phyloP scores from a whole-genome alignment of 2,888 invertebrate species.

The Sarcophaga rosellei region DNA sequence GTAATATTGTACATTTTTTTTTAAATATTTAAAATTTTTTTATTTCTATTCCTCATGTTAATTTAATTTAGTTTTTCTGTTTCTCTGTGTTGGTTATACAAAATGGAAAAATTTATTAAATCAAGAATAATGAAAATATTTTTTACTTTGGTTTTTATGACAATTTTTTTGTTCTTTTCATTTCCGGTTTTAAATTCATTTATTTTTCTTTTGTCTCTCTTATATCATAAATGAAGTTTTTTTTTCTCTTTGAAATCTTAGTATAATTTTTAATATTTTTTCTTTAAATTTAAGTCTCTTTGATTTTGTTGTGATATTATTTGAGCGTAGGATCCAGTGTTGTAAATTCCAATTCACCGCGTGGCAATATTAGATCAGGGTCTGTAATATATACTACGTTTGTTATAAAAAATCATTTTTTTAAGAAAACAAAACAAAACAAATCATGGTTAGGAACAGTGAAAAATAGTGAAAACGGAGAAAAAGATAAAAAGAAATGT shows the following conservation, averaged over 20 bases:
- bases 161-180: background rate
- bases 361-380: conserved; percentile 81
- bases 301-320: conserved; percentile 64
- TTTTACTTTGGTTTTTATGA: conserved; percentile 11
- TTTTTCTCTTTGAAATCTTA: conserved; percentile 6
- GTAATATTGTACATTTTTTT: conserved; percentile 33
- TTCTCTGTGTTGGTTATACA: background rate
- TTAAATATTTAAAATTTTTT: background rate
- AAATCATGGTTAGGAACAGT: background rate
- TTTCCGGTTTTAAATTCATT: background rate
- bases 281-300: conserved; percentile 34
- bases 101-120: conserved; percentile 15
- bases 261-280: background rate
- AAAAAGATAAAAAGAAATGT: background rate
- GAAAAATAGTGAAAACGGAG: background rate
- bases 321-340: conserved; percentile 80
- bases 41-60: background rate
- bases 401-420: conserved; percentile 53
- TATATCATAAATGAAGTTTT: background rate
- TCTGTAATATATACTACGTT: conserved; percentile 82
- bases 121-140: conserved; percentile 28
- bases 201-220: background rate
- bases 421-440: background rate
- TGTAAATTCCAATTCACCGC: conserved; percentile 82
- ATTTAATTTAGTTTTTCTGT: background rate